Evolutionary conservation across 2,113 vertebrate species (phyloP).

Genomic region (Notechis scutatus): DNA sequence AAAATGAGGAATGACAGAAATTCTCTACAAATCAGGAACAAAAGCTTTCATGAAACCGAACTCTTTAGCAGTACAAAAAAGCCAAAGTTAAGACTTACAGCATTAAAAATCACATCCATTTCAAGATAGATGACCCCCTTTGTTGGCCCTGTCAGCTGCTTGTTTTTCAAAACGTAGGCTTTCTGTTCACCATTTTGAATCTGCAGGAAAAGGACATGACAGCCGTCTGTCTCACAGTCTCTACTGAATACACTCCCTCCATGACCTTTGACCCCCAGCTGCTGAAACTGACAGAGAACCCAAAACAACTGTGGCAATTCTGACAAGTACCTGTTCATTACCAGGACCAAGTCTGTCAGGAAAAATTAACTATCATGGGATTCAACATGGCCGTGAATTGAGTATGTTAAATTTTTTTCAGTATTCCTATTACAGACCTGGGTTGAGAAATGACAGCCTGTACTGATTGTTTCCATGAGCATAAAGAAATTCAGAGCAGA

Average conservation of each 20-base stretch:
- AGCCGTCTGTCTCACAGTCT: slow-evolving; percentile 99
- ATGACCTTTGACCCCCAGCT: slow-evolving; percentile 97
- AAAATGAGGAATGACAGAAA: slow-evolving; percentile 79
- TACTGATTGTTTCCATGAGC: slow-evolving; percentile 54
- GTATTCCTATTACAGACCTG: slow-evolving; percentile 81
- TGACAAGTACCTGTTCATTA: slow-evolving; percentile 99
- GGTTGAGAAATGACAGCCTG: slow-evolving; percentile 78
- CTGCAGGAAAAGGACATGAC: slow-evolving; percentile 99
- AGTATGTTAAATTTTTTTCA: slow-evolving; percentile 82
- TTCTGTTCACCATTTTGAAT: slow-evolving; percentile 99
- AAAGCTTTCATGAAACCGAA: slow-evolving; percentile 79
- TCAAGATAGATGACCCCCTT: slow-evolving; percentile 99
- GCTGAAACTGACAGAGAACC: slow-evolving; percentile 99
- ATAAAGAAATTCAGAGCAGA: slow-evolving; percentile 62
- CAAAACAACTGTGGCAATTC: slow-evolving; percentile 99
- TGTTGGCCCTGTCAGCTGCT: slow-evolving; percentile 99
- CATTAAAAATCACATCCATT: slow-evolving; percentile 99
- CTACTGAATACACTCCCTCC: slow-evolving; percentile 93
- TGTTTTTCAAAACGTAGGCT: slow-evolving; percentile 99
- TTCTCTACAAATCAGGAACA: slow-evolving; percentile 79
- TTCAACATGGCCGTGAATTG: slow-evolving; percentile 84
- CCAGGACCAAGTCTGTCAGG: slow-evolving; percentile 93
- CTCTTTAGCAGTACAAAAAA: slow-evolving; percentile 82
- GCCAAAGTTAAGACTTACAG: slow-evolving; percentile 96
- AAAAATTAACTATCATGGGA: slow-evolving; percentile 99